Evolutionary conservation across 2,113 vertebrate species (phyloP).

Genomic region (Zingel zingel): DNA sequence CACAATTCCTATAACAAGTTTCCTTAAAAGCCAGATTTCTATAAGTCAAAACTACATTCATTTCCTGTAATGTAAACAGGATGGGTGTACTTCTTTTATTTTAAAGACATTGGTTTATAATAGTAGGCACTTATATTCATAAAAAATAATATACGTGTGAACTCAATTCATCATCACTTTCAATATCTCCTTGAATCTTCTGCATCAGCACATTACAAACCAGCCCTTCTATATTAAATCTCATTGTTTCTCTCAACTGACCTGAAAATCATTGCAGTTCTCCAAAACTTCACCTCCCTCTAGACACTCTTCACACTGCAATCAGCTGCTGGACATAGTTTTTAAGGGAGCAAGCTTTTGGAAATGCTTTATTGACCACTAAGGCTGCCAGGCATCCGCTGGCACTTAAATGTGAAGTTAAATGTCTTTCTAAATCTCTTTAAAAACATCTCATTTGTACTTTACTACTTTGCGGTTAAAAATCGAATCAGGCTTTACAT

Average conservation of each 20-base stretch:
- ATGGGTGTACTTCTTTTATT: slow-evolving; percentile 30
- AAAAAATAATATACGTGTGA: slow-evolving; percentile 37
- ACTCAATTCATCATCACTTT: slow-evolving; percentile 56
- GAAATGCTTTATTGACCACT: slow-evolving; percentile 30
- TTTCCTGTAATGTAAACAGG: slow-evolving; percentile 65
- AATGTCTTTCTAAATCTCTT: slow-evolving; percentile 25
- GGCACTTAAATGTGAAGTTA: slow-evolving; percentile 20
- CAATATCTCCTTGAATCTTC: slow-evolving; percentile 53
- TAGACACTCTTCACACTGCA: slow-evolving; percentile 48
- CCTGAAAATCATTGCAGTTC: slow-evolving; percentile 45
- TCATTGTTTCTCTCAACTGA: slow-evolving; percentile 33
- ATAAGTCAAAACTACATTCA: slow-evolving; percentile 58
- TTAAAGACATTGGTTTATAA: slow-evolving; percentile 55
- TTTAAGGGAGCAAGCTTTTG: slow-evolving; percentile 42
- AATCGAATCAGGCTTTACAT: slow-evolving; percentile 29
- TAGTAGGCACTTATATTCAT: slow-evolving; percentile 41
- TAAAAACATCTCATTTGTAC: slow-evolving; percentile 26
- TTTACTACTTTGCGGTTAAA: slow-evolving; percentile 13
- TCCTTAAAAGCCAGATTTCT: slow-evolving; percentile 57
- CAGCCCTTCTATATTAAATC: not conserved
- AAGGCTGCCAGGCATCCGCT: slow-evolving; percentile 33
- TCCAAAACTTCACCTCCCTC: slow-evolving; percentile 36
- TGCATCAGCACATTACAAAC: slow-evolving; percentile 37
- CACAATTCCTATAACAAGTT: slow-evolving; percentile 48
- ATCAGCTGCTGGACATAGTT: slow-evolving; percentile 46